Percentiles rank a stretch among this genome's conserved stretches.
Conservation (phyloP, 2,797 vertebrate genomes). For the Choloepus didactylus region DNA sequence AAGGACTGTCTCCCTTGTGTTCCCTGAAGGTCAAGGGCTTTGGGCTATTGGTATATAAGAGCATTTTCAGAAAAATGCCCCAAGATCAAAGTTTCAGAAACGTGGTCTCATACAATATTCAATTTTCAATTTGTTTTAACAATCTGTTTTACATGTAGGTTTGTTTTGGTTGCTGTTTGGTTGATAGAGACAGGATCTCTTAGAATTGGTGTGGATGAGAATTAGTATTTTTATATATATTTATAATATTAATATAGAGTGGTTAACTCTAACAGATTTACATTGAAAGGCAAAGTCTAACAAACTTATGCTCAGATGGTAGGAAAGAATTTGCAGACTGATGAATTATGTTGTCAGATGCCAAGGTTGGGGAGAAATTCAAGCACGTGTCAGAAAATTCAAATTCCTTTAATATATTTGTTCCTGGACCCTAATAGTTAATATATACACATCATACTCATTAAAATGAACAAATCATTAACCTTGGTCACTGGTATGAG, state of each 20-base stretch:
- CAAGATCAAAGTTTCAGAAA: constrained; percentile 29
- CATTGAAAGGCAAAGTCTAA: constrained; percentile 20
- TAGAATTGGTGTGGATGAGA: background rate
- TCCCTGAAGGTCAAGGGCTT: constrained; percentile 68
- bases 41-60: background rate
- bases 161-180: constrained; percentile 5
- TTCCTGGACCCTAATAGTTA: constrained; percentile 37
- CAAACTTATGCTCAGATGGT: background rate
- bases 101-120: background rate
- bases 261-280: background rate
- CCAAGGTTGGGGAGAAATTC: constrained; percentile 34
- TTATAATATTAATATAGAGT: background rate
- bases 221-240: background rate
- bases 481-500: constrained; percentile 22
- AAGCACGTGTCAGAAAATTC: constrained; percentile 36
- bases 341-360: constrained; percentile 54
- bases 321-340: constrained; percentile 59
- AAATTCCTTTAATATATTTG: constrained; percentile 57
- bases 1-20: constrained; percentile 51
- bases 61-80: constrained; percentile 2
- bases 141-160: background rate
- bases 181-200: background rate
- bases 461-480: constrained; percentile 68
- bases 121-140: constrained; percentile 21
- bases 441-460: constrained; percentile 32